Evolutionary conservation across 1,140 invertebrate genomes (phyloP), one percentile per base, ranked within the genome.

Genomic region (Zaprionus ornatus): DNA sequence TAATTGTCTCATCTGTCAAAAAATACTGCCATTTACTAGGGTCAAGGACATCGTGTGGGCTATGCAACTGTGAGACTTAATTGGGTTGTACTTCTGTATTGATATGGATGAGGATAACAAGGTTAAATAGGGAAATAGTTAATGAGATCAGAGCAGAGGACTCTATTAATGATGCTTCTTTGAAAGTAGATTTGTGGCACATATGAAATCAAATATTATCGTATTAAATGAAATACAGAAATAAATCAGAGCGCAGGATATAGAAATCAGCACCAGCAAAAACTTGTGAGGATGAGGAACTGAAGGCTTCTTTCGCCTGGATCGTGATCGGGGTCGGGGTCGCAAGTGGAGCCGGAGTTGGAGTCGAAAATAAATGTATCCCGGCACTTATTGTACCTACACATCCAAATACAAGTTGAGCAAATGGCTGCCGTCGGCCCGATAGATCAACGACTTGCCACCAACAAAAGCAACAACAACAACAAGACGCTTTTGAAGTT

Each of bases 371-470:
- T 74, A 69, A 81, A 81, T 79, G 72, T 77, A 48, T 64, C 77
- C 63, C 77, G 54, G 80, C 66, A 79, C 68, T 74, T 82, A 86
- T 82, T 72, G 74, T 74, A 74, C 72, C 66, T 82, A 61, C 63
- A 77, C 40, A 69, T 74, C 50, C 52, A 54, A 77, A 62, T 45
- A 57, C 64, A 68, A 68, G 48, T 74, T 74, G 23, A 10, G 62
- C 57, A 62, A 77, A 67, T 77, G 65, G 48, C 64, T 75, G 79
- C 67, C 82, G 64, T 76, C 77, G 74, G 77, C 56, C 61, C 59
- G 72, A 87, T 88, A 87, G 80, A 88, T 85, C 77, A 88, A 80
- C 84, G 80, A 80, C 80, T 84, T 59, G 19, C 52, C 40, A 50
- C 29, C 73, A 74, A 59, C 42, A 54, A 42, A 32, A 54, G 23